phyloP scores from a whole-genome alignment of 2,888 invertebrate species.

The Steinernema scapterisci region DNA sequence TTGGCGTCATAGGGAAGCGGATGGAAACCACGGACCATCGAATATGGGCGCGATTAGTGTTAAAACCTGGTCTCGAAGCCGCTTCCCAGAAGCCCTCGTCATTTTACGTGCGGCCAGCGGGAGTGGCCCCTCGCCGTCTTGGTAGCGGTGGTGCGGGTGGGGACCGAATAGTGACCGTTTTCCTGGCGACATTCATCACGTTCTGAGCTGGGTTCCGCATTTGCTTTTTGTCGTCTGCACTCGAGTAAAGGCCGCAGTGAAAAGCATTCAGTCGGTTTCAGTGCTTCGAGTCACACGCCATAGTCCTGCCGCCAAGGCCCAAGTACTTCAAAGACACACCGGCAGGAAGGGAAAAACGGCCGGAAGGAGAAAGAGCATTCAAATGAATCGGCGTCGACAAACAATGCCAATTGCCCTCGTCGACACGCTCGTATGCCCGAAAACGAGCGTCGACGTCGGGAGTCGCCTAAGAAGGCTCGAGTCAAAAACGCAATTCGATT shows the following conservation, averaged over 20 bases:
- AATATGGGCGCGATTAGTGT: not conserved
- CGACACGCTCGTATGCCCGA: not conserved
- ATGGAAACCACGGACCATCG: not conserved
- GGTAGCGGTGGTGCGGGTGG: not conserved
- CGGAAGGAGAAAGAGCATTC: not conserved
- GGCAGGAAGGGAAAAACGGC: too few relatives aligned
- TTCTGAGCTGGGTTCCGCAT: too few relatives aligned
- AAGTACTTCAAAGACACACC: too few relatives aligned
- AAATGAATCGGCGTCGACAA: slow-evolving; percentile 21
- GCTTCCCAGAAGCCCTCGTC: slow-evolving; percentile 9
- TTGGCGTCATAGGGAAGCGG: not conserved
- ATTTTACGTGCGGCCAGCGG: not conserved
- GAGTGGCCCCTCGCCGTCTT: too few relatives aligned
- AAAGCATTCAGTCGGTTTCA: too few relatives aligned
- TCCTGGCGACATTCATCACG: not conserved
- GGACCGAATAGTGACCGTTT: not conserved
- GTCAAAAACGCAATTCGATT: not conserved
- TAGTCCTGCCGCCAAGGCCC: too few relatives aligned
- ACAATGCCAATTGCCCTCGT: slow-evolving; percentile 1
- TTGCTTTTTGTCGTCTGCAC: too few relatives aligned
- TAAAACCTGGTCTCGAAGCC: not conserved
- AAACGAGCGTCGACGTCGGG: not conserved
- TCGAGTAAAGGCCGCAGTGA: too few relatives aligned
- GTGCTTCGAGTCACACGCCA: too few relatives aligned
- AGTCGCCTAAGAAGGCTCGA: not conserved